These are phyloP conservation scores for Arvicanthis niloticus DNA, from an alignment of 2,113 vertebrate genomes.

Conservation along the genomic window DNA sequence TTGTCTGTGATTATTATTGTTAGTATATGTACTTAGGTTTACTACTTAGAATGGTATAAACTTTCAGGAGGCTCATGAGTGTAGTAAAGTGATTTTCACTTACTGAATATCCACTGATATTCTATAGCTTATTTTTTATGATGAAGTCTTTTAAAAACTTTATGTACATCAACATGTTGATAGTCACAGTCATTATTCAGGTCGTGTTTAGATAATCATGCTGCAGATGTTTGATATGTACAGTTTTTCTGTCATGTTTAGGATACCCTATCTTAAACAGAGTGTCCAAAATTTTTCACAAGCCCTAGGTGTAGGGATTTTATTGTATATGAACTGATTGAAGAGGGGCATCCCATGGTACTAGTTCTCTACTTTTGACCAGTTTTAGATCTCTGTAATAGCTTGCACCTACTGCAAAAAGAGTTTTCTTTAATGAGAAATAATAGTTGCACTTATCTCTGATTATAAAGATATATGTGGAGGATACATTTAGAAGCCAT, in stretches of 20 bases:
- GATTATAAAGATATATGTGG: background rate
- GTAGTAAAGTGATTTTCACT: too few relatives aligned
- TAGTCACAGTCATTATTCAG: background rate
- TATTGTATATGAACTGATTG: background rate
- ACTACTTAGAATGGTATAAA: background rate
- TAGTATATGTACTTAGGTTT: background rate
- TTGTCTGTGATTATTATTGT: background rate
- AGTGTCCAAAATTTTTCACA: background rate
- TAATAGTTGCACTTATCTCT: background rate
- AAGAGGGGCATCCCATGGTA: rapidly evolving
- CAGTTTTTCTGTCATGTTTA: background rate
- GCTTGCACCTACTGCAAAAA: background rate
- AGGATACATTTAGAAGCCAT: background rate
- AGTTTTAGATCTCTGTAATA: background rate
- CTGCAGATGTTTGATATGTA: background rate
- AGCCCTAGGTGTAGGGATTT: background rate
- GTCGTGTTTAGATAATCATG: background rate
- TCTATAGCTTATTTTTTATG: background rate
- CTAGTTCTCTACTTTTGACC: background rate
- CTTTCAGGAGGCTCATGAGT: too few relatives aligned
- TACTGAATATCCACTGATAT: background rate
- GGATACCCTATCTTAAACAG: background rate
- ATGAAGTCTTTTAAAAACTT: background rate
- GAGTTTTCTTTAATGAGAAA: background rate
- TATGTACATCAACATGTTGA: background rate